phyloP scores from a whole-genome alignment of 2,797 vertebrate genomes.

The Lagocephalus sceleratus region DNA sequence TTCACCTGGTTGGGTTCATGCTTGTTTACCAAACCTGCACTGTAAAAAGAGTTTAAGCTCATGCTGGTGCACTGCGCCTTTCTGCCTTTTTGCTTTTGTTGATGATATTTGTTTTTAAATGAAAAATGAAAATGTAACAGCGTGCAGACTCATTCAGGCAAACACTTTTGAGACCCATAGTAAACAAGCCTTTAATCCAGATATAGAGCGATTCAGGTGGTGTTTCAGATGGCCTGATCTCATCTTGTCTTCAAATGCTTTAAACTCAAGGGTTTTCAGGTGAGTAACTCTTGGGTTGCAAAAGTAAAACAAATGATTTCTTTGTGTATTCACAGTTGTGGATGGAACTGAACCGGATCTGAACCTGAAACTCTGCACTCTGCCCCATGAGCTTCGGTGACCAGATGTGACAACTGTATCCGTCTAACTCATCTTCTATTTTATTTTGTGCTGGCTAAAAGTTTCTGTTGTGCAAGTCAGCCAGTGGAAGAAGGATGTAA shows the following conservation, averaged over 20 bases:
- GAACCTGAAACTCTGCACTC: constrained; percentile 2
- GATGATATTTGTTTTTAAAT: too few species aligned
- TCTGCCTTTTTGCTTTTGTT: too few species aligned
- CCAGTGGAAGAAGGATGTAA: background rate
- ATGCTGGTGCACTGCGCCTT: too few species aligned
- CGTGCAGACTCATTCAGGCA: too few species aligned
- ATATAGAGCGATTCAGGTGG: background rate
- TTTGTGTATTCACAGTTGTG: constrained; percentile 25
- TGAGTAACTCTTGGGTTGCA: background rate
- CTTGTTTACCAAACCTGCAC: too few species aligned
- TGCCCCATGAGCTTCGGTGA: too few species aligned
- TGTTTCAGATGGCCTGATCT: background rate
- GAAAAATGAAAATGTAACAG: too few species aligned
- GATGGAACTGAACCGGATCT: constrained; percentile 28
- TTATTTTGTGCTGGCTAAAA: background rate
- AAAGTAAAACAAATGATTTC: constrained; percentile 6
- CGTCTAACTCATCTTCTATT: background rate
- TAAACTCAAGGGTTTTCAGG: background rate
- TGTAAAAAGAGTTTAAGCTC: too few species aligned
- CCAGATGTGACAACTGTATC: background rate
- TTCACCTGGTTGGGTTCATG: too few species aligned
- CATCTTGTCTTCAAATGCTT: background rate
- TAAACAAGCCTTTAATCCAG: too few species aligned
- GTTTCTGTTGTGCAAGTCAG: background rate
- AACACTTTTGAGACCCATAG: too few species aligned